Evolutionary conservation across 2,113 vertebrate genomes (phyloP).

Genomic region (Fukomys damarensis): DNA sequence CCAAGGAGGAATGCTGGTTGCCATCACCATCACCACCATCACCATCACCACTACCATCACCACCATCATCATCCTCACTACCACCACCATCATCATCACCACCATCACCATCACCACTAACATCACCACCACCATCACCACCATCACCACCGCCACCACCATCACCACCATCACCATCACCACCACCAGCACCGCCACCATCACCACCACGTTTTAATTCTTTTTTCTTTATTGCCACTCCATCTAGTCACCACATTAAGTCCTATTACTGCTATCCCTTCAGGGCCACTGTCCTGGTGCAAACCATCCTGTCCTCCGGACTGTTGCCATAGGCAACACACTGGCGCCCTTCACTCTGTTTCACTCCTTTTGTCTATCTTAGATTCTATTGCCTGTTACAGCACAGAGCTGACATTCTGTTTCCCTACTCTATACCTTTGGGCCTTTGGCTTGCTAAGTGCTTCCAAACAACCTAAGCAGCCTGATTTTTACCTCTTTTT

Average conservation of each 20-base stretch:
- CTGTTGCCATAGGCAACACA: neutral
- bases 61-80: too few relatives aligned
- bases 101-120: neutral
- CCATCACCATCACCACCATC: too few relatives aligned
- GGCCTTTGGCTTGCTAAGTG: neutral
- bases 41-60: neutral
- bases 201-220: neutral
- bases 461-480: neutral
- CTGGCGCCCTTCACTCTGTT: neutral
- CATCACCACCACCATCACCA: too few relatives aligned
- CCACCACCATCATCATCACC: neutral
- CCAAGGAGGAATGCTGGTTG: too few relatives aligned
- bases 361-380: neutral
- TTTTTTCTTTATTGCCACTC: neutral
- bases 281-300: neutral
- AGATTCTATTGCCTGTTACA: neutral
- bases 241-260: neutral
- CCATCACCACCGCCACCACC: neutral
- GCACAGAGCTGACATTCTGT: neutral
- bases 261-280: neutral
- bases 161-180: accelerated
- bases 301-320: neutral
- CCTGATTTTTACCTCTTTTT: neutral
- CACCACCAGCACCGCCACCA: neutral
- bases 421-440: too few relatives aligned